Evolutionary conservation across 2,888 invertebrate species (phyloP).

Genomic region (Hydrotaea cyrtoneurina): DNA sequence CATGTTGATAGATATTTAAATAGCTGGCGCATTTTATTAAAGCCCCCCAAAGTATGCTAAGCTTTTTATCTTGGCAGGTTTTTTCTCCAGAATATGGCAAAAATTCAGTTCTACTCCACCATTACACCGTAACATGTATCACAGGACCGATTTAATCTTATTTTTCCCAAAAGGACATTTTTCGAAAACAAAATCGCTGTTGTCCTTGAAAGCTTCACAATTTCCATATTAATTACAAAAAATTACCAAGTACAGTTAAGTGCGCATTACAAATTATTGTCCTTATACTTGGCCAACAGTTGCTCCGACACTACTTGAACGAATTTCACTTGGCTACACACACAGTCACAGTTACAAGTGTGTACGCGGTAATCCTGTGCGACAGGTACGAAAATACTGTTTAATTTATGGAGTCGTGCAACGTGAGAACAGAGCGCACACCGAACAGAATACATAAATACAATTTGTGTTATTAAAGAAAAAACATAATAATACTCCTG

Average conservation of each 20-base stretch:
- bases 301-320: background rate
- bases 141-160: background rate
- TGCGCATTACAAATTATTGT: background rate
- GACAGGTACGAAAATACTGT: background rate
- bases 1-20: too few relatives aligned
- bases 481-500: background rate
- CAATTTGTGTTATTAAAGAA: constrained; percentile 1
- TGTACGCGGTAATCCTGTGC: background rate
- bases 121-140: too few relatives aligned
- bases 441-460: constrained; percentile 21
- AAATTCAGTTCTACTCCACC: too few relatives aligned
- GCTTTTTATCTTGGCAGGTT: too few relatives aligned
- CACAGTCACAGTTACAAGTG: background rate
- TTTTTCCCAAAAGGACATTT: background rate
- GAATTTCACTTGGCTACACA: background rate
- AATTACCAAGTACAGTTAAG: background rate
- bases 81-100: too few relatives aligned
- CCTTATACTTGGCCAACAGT: background rate
- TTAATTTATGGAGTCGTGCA: constrained; percentile 14
- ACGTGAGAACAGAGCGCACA: constrained; percentile 18
- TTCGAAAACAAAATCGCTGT: background rate
- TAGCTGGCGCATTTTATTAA: too few relatives aligned
- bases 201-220: background rate
- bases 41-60: too few relatives aligned
- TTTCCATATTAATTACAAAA: background rate